A percentile compares a stretch with the other conserved stretches of the same genome.
phyloP scores from a whole-genome alignment of 2,888 invertebrate species.

The Heliconius ethilla region DNA sequence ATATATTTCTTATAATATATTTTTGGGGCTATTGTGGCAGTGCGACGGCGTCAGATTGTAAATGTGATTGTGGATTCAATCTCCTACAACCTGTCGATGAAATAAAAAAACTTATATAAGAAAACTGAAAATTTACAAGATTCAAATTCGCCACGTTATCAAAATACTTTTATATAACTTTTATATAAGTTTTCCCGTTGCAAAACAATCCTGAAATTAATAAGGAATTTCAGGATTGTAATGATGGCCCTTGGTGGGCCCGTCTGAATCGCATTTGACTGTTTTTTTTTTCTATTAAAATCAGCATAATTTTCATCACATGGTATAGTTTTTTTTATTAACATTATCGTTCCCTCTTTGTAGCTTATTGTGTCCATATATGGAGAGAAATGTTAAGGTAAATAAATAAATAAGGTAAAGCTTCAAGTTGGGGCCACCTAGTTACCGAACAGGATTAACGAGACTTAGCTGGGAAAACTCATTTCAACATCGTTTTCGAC shows the following conservation, averaged over 20 bases:
- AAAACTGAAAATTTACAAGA: too few relatives aligned
- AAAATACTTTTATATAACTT: too few relatives aligned
- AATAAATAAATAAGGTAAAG: constrained; percentile 14
- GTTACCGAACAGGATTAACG: constrained; percentile 13
- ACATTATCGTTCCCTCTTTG: neutral
- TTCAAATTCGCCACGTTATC: too few relatives aligned
- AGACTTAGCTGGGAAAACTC: constrained; percentile 13
- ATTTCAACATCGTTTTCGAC: constrained; percentile 11
- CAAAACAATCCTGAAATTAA: too few relatives aligned
- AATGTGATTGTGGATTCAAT: neutral
- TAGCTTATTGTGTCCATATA: neutral
- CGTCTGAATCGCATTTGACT: too few relatives aligned
- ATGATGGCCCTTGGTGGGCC: too few relatives aligned
- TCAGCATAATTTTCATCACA: too few relatives aligned
- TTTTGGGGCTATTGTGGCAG: neutral
- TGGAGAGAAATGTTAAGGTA: neutral
- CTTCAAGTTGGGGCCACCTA: neutral
- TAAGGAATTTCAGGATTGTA: too few relatives aligned
- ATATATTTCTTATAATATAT: neutral
- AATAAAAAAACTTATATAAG: too few relatives aligned
- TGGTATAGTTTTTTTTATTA: neutral
- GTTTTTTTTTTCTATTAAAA: too few relatives aligned
- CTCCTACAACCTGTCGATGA: too few relatives aligned
- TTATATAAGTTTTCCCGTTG: too few relatives aligned
- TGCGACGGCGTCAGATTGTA: neutral